Evolutionary conservation across 2,797 vertebrate genomes (phyloP), one percentile per base, ranked within the genome.

Genomic region (Margarornis squamiger): DNA sequence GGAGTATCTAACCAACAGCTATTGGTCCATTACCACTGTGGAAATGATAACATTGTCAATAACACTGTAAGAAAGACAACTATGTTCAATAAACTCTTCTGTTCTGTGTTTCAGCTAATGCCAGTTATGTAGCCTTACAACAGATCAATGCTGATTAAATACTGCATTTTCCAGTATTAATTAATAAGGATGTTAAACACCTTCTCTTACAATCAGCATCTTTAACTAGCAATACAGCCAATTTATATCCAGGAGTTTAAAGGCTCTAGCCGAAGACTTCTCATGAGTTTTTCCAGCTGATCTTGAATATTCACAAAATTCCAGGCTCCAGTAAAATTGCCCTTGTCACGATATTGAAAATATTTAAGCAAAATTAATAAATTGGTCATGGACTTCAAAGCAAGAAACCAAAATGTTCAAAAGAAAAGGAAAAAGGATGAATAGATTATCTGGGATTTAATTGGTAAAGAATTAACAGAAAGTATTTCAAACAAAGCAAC

Each of bases 31-130:
- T 92, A 91, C 63, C 48, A 77, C 67, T 63, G 59, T 71, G 83
- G 86, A 91, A 95, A 82, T 87, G 2, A 93, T 79, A 94, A 79
- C 52, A 67, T 41, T 79, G 90, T 93, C 94, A 94, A 96, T 96
- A 95, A 84, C 12, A 45, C 34, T 85, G 55, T 49, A 79, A 70
- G 90, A 88, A 66, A 89, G 74, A 81, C 70, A 89, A n/a, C 48
- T 36, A 9, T 23, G 63, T 87, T 91, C 94, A 87, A 91, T 93
- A 87, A 95, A 79, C 61, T 49, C 59, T 94, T 92, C 39, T 72
- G 54, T 36, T 92, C 81, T 43, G 23, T 81, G 46, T 70, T 86
- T 93, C 59, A 88, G 62, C n/a, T 86, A 73, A 82, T 72, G 48
- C 59, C 67, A 85, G 80, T 38, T 58, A 83, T 68, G 62, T 58